phyloP scores from a whole-genome alignment of 1,140 invertebrate species.

The Dreissena rostriformis region DNA sequence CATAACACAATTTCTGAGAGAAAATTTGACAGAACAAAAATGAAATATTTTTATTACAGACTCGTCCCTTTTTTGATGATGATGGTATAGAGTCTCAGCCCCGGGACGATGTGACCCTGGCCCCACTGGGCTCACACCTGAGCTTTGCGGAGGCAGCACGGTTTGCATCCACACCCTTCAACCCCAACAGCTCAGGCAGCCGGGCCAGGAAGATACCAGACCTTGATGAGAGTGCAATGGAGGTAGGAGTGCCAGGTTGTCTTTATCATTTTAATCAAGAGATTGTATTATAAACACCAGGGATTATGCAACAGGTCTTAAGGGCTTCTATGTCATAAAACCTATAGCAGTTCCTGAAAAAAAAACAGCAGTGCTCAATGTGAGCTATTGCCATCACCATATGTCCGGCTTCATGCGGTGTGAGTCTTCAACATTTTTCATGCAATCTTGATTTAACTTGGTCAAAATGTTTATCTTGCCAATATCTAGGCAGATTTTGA shows the following conservation, averaged over 20 bases:
- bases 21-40: background rate
- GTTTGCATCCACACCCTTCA: conserved; percentile 75
- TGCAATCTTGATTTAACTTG: too few relatives aligned
- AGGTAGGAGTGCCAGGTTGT: conserved; percentile 3
- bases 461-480: too few relatives aligned
- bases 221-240: conserved; percentile 31
- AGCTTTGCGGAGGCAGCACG: conserved; percentile 73
- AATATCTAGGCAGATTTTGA: too few relatives aligned
- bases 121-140: conserved; percentile 69
- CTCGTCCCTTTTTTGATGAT: conserved; percentile 31
- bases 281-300: too few relatives aligned
- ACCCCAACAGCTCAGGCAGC: conserved; percentile 40
- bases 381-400: too few relatives aligned
- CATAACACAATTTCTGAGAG: too few relatives aligned
- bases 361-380: too few relatives aligned
- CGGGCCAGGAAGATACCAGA: conserved; percentile 17
- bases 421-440: too few relatives aligned
- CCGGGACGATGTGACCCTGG: conserved; percentile 73
- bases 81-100: conserved; percentile 63
- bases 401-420: too few relatives aligned
- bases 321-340: too few relatives aligned
- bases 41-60: conserved; percentile 12
- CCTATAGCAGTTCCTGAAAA: too few relatives aligned
- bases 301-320: too few relatives aligned
- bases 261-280: background rate